Base-by-base conservation (phyloP, 1,140 invertebrate genomes). In the Meteorus sp. region DNA sequence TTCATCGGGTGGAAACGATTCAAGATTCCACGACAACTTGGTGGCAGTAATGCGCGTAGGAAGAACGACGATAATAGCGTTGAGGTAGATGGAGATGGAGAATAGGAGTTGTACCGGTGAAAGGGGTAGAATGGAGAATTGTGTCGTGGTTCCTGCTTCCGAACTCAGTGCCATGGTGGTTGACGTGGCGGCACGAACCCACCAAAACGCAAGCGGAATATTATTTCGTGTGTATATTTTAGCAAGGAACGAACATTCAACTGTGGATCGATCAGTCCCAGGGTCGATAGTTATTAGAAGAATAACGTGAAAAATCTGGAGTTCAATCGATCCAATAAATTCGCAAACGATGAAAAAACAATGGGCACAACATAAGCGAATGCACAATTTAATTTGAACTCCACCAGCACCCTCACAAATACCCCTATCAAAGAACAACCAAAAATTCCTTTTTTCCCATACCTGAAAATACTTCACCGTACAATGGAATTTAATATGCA, bases 121-220 rank as follows among this genome's bases (percentile, higher is more conserved):
- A 13, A n/a, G 19, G 15, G 27, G 33, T 9, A 27, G n/a, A 9
- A 20, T 8, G n/a, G n/a, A n/a, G n/a, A n/a, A 33, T 22, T 52
- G 50, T 52, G 33, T 39, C 54, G 47, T 41, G 63, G 55, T 61
- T 62, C 59, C 61, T 65, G 64, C 65, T 71, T 69, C 59, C 41
- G 61, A 60, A 68, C 47, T 66, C 67, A n/a, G 65, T 67, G 64
- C 56, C 69, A 63, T 62, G 63, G 56, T 25, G 56, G 54, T 60
- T 58, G 65, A 68, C 61, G 67, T 58, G 65, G 65, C 63, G 65
- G 62, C 61, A 71, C 53, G 65, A 68, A 72, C 63, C 62, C 66
- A 57, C 61, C 68, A 65, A 70, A 71, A 72, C 68, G 64, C 64
- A 45, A 52, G 62, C 66, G 69, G 72, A 74, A 73, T 73, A 73